Base-by-base conservation (phyloP, 1,140 invertebrate genomes). In the Cydia amplana region DNA sequence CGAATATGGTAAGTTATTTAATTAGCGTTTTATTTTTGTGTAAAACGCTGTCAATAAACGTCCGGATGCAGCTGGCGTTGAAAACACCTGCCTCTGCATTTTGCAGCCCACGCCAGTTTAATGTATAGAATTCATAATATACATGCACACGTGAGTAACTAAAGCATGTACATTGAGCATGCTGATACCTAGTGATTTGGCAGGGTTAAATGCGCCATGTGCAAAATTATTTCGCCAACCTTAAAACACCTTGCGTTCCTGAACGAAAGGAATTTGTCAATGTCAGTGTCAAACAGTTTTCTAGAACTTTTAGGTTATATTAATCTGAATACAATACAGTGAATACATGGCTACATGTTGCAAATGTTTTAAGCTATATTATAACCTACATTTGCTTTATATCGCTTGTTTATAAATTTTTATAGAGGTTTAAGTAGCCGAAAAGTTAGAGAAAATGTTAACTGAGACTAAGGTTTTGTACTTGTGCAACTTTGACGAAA, bases 401-500 rank as follows among this genome's bases (percentile, higher is more conserved):
- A 16, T 51, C 49, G 10, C n/a, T n/a, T 51, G 0, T 51, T 51
- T 7, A 51, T 51, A n/a, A 51, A 51, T 14, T 51, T 51, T 51
- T 4, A 60, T 64, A 25, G 63, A 18, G n/a, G n/a, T 9, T 18
- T 70, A 70, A n/a, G 23, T 16, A n/a, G 18, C 5, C 7, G 1
- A 70, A 70, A 1, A 67, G 12, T 20, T 18, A 70, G 16, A 36
- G n/a, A 70, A n/a, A 43, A 70, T 70, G 65, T 79, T 82, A 74
- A 80, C 72, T 64, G 78, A 80, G 65, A 74, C 74, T 49, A 82
- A 77, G 12, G 77, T 82, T 16, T 76, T 83, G 63, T 85, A 85
- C 81, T 82, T 93, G 43, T 93, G 90, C 74, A 91, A 91, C 77
- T 93, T 86, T 77, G 91, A 92, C 79, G 81, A 83, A 43, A 80